These are phyloP conservation scores for Stomatorhinus walkeri DNA, from an alignment of 2,797 vertebrate genomes.

Conservation along the genomic window DNA sequence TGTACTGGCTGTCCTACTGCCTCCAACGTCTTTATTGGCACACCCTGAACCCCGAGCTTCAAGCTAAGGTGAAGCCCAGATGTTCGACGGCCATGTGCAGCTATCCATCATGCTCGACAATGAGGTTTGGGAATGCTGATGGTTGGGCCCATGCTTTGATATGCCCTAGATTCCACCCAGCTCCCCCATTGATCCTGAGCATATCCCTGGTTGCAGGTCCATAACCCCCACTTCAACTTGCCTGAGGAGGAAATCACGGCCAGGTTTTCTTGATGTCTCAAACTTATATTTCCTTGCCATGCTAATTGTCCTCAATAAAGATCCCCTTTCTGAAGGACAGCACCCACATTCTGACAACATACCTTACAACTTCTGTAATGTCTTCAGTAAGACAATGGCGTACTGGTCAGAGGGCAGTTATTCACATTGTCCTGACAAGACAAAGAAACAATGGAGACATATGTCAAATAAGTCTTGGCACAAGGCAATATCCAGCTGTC, in stretches of 20 bases:
- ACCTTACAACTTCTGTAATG: neutral
- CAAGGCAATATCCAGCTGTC: neutral
- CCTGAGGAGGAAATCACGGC: neutral
- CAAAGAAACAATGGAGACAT: neutral
- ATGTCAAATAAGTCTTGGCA: neutral
- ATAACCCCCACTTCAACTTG: neutral
- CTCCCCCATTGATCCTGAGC: neutral
- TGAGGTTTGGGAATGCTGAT: neutral
- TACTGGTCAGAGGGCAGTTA: neutral
- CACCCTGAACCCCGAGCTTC: neutral
- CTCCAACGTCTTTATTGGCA: neutral
- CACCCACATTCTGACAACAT: neutral
- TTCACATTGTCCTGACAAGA: no score
- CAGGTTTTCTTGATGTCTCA: neutral
- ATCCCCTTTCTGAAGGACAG: neutral
- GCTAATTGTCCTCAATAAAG: neutral
- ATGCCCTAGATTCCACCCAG: neutral
- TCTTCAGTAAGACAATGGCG: neutral
- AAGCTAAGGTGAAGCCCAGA: neutral
- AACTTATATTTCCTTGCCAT: neutral
- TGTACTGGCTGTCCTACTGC: neutral
- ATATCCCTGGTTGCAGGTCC: neutral
- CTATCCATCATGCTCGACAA: neutral
- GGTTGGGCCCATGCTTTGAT: neutral
- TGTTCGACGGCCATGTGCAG: neutral